Percentiles rank a stretch among this genome's conserved stretches.
phyloP scores from a whole-genome alignment of 2,797 vertebrate species.

The Centroberyx gerrardi region DNA sequence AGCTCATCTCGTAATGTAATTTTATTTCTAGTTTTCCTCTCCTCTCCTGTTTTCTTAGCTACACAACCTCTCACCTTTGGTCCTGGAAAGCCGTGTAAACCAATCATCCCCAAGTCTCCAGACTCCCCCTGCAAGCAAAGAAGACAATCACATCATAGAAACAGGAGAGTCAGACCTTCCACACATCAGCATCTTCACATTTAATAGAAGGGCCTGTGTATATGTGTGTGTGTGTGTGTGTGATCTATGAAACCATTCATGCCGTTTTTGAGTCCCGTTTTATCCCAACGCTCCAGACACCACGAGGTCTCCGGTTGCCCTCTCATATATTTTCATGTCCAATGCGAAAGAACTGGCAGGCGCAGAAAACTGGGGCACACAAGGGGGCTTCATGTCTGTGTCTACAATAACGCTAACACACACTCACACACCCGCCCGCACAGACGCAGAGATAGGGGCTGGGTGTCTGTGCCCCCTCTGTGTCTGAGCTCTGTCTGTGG shows the following conservation, averaged over 20 bases:
- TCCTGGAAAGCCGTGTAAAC: constrained; percentile 95
- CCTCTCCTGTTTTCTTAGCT: background rate
- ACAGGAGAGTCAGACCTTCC: background rate
- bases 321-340: constrained; percentile 18
- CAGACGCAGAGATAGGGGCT: constrained; percentile 39
- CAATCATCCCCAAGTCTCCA: constrained; percentile 91
- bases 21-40: too few species aligned
- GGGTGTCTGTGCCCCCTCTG: constrained; percentile 52
- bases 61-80: constrained; percentile 87
- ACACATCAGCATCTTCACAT: background rate
- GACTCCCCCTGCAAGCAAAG: constrained; percentile 88
- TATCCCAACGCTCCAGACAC: background rate
- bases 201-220: background rate
- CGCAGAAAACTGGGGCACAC: constrained; percentile 15
- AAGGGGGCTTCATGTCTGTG: constrained; percentile 44
- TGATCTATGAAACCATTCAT: constrained; percentile 7
- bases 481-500: constrained; percentile 59
- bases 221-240: background rate
- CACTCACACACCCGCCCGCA: constrained; percentile 28
- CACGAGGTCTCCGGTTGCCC: constrained; percentile 2
- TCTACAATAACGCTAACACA: constrained; percentile 36
- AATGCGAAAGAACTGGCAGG: constrained; percentile 40
- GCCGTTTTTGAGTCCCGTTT: background rate
- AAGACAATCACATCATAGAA: constrained; percentile 36
- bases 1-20: background rate